Conservation (phyloP, 1,140 invertebrate genomes). For the Drosophila gunungcola region DNA sequence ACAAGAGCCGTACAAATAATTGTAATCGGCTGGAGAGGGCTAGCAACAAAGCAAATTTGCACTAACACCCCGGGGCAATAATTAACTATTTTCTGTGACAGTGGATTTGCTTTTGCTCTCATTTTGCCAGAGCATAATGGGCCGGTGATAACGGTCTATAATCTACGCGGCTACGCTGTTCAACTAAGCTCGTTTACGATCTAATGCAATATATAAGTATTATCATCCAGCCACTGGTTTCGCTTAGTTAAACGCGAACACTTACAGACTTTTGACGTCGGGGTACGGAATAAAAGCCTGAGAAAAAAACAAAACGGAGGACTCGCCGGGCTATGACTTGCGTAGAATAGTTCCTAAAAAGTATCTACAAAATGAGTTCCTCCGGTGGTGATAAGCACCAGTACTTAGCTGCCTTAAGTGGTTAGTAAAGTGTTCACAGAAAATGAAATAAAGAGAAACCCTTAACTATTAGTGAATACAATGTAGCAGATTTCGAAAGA, state of each 20-base stretch:
- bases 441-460: too few species aligned
- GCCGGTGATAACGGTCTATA: slow-evolving; percentile 34
- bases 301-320: background rate
- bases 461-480: too few species aligned
- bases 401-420: slow-evolving; percentile 62
- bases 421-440: slow-evolving; percentile 37
- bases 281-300: background rate
- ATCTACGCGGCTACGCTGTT: slow-evolving; percentile 31
- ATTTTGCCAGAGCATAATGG: slow-evolving; percentile 39
- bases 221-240: slow-evolving; percentile 49
- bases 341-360: background rate
- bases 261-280: slow-evolving; percentile 11
- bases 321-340: slow-evolving; percentile 5
- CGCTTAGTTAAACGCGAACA: slow-evolving; percentile 54
- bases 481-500: too few species aligned
- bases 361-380: slow-evolving; percentile 28
- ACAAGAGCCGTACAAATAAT: slow-evolving; percentile 28
- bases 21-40: background rate
- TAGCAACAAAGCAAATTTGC: slow-evolving; percentile 24
- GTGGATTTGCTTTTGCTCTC: slow-evolving; percentile 24
- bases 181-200: slow-evolving; percentile 36
- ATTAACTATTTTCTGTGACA: slow-evolving; percentile 13
- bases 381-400: slow-evolving; percentile 54
- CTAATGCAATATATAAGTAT: slow-evolving; percentile 63
- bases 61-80: slow-evolving; percentile 29